phyloP scores from a whole-genome alignment of 64 coral and sea anemone species.

The Montipora foliosa region DNA sequence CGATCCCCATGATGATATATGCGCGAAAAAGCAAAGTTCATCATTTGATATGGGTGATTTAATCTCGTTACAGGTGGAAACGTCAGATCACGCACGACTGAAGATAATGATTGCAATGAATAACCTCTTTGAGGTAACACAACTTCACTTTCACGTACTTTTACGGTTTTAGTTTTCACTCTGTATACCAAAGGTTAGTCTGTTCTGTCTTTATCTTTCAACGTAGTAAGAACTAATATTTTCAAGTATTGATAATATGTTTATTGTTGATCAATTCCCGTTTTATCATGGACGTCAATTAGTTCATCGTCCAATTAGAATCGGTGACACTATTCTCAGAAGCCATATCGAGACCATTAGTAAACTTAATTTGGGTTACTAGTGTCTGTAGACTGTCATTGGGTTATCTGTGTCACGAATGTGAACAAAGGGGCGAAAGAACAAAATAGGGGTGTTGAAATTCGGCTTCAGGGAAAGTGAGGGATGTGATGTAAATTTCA shows the following conservation, averaged over 20 bases:
- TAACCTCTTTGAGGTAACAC: constrained; percentile 84
- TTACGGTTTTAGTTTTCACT: neutral
- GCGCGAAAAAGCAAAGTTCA: too few species aligned
- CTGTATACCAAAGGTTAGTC: too few species aligned
- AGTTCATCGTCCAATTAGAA: neutral
- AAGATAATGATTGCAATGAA: constrained; percentile 93
- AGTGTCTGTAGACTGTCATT: neutral
- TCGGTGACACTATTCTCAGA: neutral
- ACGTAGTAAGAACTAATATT: too few species aligned
- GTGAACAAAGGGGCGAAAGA: neutral
- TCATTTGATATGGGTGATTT: neutral
- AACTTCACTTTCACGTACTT: neutral
- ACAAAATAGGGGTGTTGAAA: neutral
- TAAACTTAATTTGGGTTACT: neutral
- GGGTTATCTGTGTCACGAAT: neutral
- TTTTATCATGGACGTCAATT: neutral
- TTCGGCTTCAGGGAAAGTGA: neutral
- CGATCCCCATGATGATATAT: too few species aligned
- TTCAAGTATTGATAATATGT: neutral
- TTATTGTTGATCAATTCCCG: neutral
- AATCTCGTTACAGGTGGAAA: constrained; percentile 75
- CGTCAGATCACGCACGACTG: constrained; percentile 89
- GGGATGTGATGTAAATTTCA: neutral
- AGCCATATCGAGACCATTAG: neutral
- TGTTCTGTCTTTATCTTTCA: too few species aligned